These are phyloP conservation scores for Emydura subglobosa DNA, from an alignment of 2,113 vertebrate species.

Conservation along the genomic window DNA sequence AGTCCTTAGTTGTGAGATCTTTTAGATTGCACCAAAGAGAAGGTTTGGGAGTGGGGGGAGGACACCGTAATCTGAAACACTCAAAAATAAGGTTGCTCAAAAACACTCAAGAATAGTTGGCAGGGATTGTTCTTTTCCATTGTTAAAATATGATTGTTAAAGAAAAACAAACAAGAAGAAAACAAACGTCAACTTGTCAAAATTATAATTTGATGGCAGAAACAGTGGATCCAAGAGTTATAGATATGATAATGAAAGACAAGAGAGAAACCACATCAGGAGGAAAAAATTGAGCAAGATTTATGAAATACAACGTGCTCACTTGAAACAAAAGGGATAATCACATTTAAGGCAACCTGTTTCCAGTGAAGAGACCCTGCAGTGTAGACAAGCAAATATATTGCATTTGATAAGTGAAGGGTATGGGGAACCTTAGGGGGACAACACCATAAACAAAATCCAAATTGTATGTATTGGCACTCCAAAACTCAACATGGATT, in stretches of 20 bases:
- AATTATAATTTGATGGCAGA: not conserved
- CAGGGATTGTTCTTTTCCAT: not conserved
- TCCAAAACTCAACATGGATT: not conserved
- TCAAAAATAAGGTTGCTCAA: not conserved
- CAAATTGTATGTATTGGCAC: not conserved
- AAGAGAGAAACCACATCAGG: not conserved
- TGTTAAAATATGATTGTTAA: not conserved
- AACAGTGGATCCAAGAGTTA: not conserved
- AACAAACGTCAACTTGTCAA: rapidly evolving
- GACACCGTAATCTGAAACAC: rapidly evolving
- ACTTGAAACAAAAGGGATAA: not conserved
- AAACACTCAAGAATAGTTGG: not conserved
- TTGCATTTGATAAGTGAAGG: not conserved
- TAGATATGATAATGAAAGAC: not conserved
- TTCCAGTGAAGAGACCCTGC: not conserved
- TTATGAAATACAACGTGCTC: rapidly evolving
- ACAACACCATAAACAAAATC: not conserved
- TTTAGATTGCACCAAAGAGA: not conserved
- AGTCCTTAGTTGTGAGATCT: not conserved
- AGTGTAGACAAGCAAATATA: not conserved
- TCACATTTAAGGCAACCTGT: not conserved
- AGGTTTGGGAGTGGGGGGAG: rapidly evolving
- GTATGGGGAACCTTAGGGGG: not conserved
- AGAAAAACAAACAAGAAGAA: not conserved
- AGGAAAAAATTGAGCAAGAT: not conserved